Conservation (phyloP, 2,113 vertebrate species). For the Mobula birostris region DNA sequence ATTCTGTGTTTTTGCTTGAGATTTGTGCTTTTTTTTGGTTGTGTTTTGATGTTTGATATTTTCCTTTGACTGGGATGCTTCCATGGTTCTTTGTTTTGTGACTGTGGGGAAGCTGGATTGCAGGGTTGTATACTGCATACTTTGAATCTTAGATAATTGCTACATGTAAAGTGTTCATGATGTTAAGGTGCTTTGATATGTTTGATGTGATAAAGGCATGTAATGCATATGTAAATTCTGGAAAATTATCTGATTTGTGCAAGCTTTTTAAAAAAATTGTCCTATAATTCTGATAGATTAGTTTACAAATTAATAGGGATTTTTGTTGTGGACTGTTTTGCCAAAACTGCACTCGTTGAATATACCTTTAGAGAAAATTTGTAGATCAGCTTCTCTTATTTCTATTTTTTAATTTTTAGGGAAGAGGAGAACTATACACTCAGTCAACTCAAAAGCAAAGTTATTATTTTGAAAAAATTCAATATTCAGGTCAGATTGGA, state of each 20-base stretch:
- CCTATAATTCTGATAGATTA: neutral
- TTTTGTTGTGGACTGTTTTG: neutral
- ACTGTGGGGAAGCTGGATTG: too few relatives aligned
- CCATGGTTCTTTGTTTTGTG: too few relatives aligned
- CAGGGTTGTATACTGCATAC: too few relatives aligned
- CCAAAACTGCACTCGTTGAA: neutral
- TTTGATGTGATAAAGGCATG: neutral
- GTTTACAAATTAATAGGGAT: neutral
- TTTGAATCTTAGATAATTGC: neutral
- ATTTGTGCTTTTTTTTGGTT: too few relatives aligned
- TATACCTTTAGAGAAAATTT: neutral
- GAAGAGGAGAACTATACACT: conserved; percentile 26
- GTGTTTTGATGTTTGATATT: too few relatives aligned
- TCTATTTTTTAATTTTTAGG: neutral
- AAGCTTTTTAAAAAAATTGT: neutral
- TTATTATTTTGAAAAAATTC: conserved; percentile 35
- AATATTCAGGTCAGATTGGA: conserved; percentile 5
- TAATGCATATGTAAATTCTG: neutral
- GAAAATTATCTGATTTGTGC: neutral
- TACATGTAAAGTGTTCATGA: neutral
- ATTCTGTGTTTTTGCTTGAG: too few relatives aligned
- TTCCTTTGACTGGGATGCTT: too few relatives aligned
- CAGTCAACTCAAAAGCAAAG: conserved; percentile 23
- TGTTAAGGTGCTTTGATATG: neutral
- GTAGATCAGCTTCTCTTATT: neutral